A percentile compares a stretch with the other conserved stretches of the same genome.
phyloP scores from a whole-genome alignment of 1,140 invertebrate species.

The Mycetomoellerius zeteki region DNA sequence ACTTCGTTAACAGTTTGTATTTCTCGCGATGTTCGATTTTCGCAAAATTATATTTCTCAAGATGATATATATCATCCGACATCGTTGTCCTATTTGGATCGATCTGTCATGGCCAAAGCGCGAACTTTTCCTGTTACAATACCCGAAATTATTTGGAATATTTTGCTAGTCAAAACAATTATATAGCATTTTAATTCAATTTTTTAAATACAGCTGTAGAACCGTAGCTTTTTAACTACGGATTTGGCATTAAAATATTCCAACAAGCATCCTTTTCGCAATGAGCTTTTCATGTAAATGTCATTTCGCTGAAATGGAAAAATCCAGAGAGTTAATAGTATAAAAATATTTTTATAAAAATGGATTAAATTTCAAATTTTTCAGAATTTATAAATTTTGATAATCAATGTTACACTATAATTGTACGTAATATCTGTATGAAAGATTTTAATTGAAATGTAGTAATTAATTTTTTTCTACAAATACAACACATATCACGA shows the following conservation, averaged over 20 bases:
- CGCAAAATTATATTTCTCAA: slow-evolving; percentile 67
- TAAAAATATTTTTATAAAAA: neutral
- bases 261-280: slow-evolving; percentile 8
- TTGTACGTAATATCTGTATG: neutral
- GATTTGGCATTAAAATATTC: neutral
- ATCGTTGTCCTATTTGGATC: slow-evolving; percentile 38
- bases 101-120: slow-evolving; percentile 7
- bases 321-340: neutral
- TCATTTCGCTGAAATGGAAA: slow-evolving; percentile 31
- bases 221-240: too few species aligned
- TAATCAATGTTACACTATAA: neutral
- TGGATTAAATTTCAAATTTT: neutral
- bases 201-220: neutral
- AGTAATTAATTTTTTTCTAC: neutral
- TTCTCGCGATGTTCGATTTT: too few species aligned
- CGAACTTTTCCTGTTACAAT: neutral
- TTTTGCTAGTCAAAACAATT: slow-evolving; percentile 15
- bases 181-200: slow-evolving; percentile 39
- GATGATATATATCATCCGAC: slow-evolving; percentile 39
- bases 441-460: neutral
- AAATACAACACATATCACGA: neutral
- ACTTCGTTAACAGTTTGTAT: slow-evolving; percentile 69
- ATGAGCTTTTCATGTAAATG: neutral
- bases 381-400: neutral
- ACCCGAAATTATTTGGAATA: slow-evolving; percentile 6